Base-by-base conservation (phyloP, 2,113 vertebrate genomes). In the Campylomormyrus numenius region DNA sequence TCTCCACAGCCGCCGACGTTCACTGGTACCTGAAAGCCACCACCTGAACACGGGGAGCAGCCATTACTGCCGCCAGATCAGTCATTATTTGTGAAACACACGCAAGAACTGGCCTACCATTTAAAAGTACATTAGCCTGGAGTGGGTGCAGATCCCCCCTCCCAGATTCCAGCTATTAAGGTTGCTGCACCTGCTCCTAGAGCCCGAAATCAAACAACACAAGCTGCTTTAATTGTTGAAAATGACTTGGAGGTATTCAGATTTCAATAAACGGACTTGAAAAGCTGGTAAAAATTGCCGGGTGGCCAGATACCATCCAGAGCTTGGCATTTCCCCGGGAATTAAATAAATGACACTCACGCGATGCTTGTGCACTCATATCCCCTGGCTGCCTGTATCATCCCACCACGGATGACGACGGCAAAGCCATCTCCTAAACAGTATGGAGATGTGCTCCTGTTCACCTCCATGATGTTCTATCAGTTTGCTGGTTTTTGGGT, bases 101-200 rank as follows among this genome's bases (percentile, higher is more conserved):
- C 5, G 42, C 48, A 42, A 89, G n/a, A 48, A 35, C 77, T 62
- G 39, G 52, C 21, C 80, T 46, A 31, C 35, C 56, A 6, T 86
- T 90, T 90, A 58, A 86, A 58, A 49, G 53, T 48, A 90, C 89
- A 90, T 86, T 86, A 42, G 21, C 85, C 77, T 89, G 27, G 74
- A 46, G 89, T 48, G 85, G n/a, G 24, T 66, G 80, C 84, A 87
- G 89, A 39, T n/a, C 56, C 42, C 58, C 6, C 11, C n/a, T 7
- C 13, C 84, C 21, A 24, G 45, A n/a, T 35, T 45, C 31, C 88
- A 85, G 27, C 66, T 89, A 89, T 92, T 91, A 91, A 70, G 83
- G 66, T 87, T 24, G 24, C 87, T 45, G 84, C 90, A 91, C 91
- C 85, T 91, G 90, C 90, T 89, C 90, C 90, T 46, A 66, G 56